Base-by-base conservation (phyloP, 2,113 vertebrate species). In the Excalfactoria chinensis region DNA sequence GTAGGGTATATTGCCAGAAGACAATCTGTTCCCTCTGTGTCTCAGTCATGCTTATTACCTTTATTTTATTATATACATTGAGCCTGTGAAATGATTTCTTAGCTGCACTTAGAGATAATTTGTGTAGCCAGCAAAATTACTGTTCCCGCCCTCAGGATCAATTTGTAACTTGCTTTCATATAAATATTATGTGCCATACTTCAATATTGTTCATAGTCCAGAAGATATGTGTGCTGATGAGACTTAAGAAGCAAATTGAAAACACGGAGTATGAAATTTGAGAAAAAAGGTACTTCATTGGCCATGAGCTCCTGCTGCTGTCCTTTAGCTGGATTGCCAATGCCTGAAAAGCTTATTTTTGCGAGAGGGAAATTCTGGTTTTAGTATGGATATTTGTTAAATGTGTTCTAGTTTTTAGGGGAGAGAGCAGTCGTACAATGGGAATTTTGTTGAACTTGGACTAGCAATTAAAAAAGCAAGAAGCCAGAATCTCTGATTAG, bases 11-110 rank as follows among this genome's bases (percentile, higher is more conserved):
- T 83, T 92, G 92, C 92, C 90, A 95, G 78, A 92, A 93, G 77
- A 94, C 93, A 90, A 96, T 95, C 95, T 96, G 62, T 96, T 95
- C 94, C 89, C 82, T 95, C 82, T 92, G 75, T 95, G 89, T 85
- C 89, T 92, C 91, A 85, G 91, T 92, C 93, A 93, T 88, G 88
- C 89, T 86, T 96, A 94, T 96, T 96, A 95, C 83, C 76, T 92
- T 95, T 76, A 94, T 95, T 93, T 96, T 95, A 94, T 97, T 92
- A 88, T 73, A 75, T 94, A 85, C 75, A 88, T 83, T 30, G 67
- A 93, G 91, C 49, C 71, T 93, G 48, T 89, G 81, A 95, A 94
- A 95, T 90, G 73, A 93, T 92, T 93, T 93, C 94, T 90, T 87
- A 95, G 90, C 91, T 91, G 86, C 88, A 79, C 58, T 97, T 97